phyloP scores from a whole-genome alignment of 2,888 invertebrate species.

The Heliconius ismenius region DNA sequence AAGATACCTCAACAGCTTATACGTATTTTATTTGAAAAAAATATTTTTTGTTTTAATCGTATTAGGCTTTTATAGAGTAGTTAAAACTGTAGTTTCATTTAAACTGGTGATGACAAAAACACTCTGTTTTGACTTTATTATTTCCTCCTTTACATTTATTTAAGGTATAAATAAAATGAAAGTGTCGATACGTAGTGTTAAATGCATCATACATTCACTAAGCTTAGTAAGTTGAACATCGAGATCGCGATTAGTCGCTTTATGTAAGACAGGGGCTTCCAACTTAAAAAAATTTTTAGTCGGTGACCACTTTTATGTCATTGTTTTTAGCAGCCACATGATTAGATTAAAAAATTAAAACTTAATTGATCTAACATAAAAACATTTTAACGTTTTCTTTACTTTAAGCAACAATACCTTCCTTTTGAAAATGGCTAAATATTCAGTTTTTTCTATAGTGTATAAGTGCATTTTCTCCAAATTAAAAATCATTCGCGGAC shows the following conservation, averaged over 20 bases:
- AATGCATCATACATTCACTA: conserved; percentile 16
- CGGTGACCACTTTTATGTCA: background rate
- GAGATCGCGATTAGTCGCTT: conserved; percentile 8
- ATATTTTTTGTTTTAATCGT: too few relatives aligned
- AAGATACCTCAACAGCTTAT: too few relatives aligned
- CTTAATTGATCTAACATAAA: background rate
- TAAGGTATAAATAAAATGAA: conserved; percentile 11
- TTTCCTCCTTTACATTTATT: background rate
- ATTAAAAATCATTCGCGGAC: background rate
- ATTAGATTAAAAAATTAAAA: too few relatives aligned
- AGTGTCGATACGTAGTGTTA: background rate
- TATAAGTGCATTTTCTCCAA: background rate
- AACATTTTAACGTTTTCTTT: too few relatives aligned
- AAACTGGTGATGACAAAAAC: too few relatives aligned
- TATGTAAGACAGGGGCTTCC: conserved; percentile 14
- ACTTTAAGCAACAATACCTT: too few relatives aligned
- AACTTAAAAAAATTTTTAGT: background rate
- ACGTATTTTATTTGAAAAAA: too few relatives aligned
- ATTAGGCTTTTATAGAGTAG: too few relatives aligned
- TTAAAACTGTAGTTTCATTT: too few relatives aligned
- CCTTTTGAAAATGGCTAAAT: too few relatives aligned
- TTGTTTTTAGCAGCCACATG: background rate
- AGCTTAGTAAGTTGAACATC: background rate
- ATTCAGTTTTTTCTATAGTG: too few relatives aligned
- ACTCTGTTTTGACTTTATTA: too few relatives aligned